These are phyloP conservation scores for Gopherus flavomarginatus DNA, from an alignment of 2,113 vertebrate species.

Conservation along the genomic window DNA sequence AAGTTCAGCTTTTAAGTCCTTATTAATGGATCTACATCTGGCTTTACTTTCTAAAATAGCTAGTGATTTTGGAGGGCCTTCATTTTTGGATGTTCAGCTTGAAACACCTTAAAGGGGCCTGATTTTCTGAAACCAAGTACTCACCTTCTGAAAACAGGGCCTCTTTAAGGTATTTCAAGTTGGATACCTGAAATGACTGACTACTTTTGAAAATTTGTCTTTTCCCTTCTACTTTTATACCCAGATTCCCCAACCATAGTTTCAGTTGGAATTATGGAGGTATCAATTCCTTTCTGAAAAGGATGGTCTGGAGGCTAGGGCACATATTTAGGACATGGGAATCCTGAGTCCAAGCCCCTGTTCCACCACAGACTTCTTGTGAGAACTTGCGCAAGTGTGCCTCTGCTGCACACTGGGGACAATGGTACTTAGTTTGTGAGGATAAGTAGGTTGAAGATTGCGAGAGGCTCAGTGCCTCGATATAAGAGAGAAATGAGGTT, in stretches of 20 bases:
- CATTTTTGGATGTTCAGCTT: neutral
- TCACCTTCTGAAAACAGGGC: neutral
- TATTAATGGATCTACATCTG: neutral
- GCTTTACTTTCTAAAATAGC: neutral
- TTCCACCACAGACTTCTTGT: neutral
- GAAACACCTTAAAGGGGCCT: neutral
- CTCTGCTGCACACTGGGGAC: fast-evolving
- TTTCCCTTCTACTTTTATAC: conserved; percentile 12
- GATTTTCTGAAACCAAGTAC: neutral
- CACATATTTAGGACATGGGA: neutral
- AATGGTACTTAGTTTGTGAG: neutral
- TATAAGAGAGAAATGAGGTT: neutral
- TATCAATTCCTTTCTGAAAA: neutral
- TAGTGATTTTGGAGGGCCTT: neutral
- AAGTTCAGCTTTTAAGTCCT: neutral
- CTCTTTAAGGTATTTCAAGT: neutral
- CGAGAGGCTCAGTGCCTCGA: neutral
- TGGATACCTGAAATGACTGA: neutral
- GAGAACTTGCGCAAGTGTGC: neutral
- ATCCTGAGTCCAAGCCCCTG: neutral
- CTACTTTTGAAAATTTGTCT: neutral
- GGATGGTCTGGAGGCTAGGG: neutral
- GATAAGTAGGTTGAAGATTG: neutral
- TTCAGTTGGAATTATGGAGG: neutral
- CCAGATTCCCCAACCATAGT: neutral